Evolutionary conservation across 2,797 vertebrate species (phyloP).

Genomic region (Threskiornis aethiopicus): DNA sequence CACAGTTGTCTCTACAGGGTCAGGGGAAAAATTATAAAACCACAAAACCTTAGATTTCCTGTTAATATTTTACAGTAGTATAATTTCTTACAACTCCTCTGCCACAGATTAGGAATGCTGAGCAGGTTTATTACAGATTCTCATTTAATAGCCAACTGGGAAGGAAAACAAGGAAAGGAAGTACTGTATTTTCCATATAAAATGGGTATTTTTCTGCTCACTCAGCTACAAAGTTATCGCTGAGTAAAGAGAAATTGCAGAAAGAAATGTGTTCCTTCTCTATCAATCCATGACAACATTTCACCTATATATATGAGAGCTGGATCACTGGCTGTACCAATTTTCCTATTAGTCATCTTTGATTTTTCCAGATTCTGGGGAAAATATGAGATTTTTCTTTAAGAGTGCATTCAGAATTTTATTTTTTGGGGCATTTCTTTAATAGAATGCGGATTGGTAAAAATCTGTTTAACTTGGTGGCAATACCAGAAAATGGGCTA

Average conservation of each 20-base stretch:
- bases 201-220: neutral
- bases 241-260: neutral
- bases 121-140: neutral
- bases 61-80: neutral
- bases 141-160: neutral
- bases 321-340: neutral
- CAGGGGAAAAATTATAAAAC: neutral
- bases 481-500: neutral
- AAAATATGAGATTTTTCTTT: neutral
- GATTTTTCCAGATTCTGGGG: neutral
- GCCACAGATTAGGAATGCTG: neutral
- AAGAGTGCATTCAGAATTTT: neutral
- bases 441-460: neutral
- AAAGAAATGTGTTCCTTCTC: neutral
- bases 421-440: neutral
- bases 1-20: neutral
- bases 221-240: neutral
- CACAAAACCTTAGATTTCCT: neutral
- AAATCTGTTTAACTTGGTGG: neutral
- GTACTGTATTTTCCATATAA: neutral
- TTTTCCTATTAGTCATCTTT: neutral
- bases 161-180: neutral
- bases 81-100: neutral
- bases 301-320: neutral
- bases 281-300: neutral